Conservation (phyloP, 2,113 vertebrate genomes). For the Cyanoramphus novaezelandiae region DNA sequence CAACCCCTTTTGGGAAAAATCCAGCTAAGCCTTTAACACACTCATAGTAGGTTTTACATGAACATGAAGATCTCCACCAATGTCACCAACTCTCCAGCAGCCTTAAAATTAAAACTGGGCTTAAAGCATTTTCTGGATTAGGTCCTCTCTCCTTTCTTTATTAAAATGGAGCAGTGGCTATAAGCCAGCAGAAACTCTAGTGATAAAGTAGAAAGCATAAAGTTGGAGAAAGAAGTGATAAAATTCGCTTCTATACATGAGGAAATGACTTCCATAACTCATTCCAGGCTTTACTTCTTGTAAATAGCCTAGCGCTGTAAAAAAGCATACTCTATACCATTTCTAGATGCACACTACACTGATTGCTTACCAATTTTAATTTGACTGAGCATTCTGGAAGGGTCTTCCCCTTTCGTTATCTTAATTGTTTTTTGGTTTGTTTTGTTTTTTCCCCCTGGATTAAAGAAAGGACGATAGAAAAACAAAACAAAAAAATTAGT, state of each 20-base stretch:
- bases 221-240: conserved; percentile 59
- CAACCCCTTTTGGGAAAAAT: neutral
- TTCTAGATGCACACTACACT: neutral
- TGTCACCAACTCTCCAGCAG: conserved; percentile 16
- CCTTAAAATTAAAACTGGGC: conserved; percentile 37
- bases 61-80: neutral
- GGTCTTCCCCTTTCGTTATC: neutral
- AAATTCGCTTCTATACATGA: conserved; percentile 58
- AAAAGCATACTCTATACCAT: neutral
- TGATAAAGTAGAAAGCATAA: conserved; percentile 67
- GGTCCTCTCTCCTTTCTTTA: conserved; percentile 37
- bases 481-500: neutral
- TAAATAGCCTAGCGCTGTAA: conserved; percentile 39
- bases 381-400: neutral
- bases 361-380: neutral
- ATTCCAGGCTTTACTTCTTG: conserved; percentile 48
- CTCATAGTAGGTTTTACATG: neutral
- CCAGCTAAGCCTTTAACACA: neutral
- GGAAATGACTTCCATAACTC: conserved; percentile 64
- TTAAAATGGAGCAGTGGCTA: conserved; percentile 55
- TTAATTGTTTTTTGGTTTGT: neutral
- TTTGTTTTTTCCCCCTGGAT: neutral
- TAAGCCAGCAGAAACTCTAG: conserved; percentile 51
- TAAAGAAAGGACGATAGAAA: neutral
- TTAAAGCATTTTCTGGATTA: conserved; percentile 17